Percentiles rank a stretch among this genome's conserved stretches.
These are phyloP conservation scores for Sitta europaea DNA, from an alignment of 2,113 vertebrate genomes.

Conservation along the genomic window DNA sequence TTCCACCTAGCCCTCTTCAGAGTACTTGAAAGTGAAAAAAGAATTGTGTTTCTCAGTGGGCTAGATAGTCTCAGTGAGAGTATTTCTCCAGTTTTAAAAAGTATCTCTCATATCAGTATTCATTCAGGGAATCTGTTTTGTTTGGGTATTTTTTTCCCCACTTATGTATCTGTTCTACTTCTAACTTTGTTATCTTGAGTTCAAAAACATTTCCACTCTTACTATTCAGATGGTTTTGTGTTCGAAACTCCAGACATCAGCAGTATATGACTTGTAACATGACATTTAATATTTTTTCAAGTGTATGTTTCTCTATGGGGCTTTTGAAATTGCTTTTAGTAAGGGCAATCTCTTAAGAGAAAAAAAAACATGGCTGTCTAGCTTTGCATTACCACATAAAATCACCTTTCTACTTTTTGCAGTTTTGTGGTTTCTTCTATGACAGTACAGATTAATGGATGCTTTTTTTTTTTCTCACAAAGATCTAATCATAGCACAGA, in stretches of 20 bases:
- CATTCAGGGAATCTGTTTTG: background rate
- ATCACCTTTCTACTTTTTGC: background rate
- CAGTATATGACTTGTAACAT: background rate
- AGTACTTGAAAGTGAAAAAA: conserved; percentile 16
- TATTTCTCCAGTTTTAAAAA: background rate
- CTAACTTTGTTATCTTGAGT: background rate
- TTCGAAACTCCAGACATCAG: background rate
- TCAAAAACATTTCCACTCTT: background rate
- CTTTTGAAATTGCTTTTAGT: background rate
- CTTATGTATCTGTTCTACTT: background rate
- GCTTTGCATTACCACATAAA: background rate
- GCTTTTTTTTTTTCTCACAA: conserved; percentile 6
- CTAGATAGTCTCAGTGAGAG: background rate
- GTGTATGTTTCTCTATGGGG: background rate
- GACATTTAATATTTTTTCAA: background rate
- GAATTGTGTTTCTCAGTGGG: background rate
- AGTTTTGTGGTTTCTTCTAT: background rate
- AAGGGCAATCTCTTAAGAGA: background rate
- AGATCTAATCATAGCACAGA: background rate
- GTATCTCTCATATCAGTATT: background rate
- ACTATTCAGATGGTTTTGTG: background rate
- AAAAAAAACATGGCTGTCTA: background rate
- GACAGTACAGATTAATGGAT: background rate
- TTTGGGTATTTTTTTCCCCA: background rate
- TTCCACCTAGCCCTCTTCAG: background rate